Evolutionary conservation across 1,140 invertebrate species (phyloP), one percentile per base, ranked within the genome.

Genomic region (Listronotus bonariensis): DNA sequence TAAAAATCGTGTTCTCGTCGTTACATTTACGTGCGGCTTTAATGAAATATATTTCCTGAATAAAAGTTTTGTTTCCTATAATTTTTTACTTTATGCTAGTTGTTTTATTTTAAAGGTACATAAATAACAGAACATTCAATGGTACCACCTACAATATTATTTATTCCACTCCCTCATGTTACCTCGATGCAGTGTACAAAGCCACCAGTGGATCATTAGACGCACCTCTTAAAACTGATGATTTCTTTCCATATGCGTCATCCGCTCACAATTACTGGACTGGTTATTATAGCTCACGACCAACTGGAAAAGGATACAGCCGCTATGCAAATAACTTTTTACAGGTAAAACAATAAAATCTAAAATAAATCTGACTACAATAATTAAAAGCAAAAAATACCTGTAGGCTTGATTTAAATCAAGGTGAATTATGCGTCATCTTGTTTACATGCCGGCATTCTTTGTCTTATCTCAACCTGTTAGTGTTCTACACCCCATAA

Each of bases 131-230:
- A 18, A 18, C 40, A 9, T 41, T 71, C 82, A 79, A 55, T 51
- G 75, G 76, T 4, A 79, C 80, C 34, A 67, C 79, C 85, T 86
- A 92, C 4, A 89, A 91, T 74, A 77, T 90, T 15, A 81, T 92
- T 55, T 92, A 92, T 75, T 92, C 89, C 8, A 90, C 89, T 0
- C 90, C 90, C 17, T 87, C 88, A 17, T 92, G 90, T 71, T 92
- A 91, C 72, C 68, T 89, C 14, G 84, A 89, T 72, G 84, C 88
- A 3, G 69, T 88, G 10, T 80, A 87, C 70, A 58, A 74, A 38
- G 68, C 42, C 0, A 53, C 49, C 38, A 52, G 53, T 18, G 59
- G 40, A 6, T 78, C 80, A 61, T 34, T 80, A 3, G 17, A 62
- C 0, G n/a, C 40, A 1, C 63, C 82, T 61, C 78, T 76, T 40